Percentiles rank a stretch among this genome's conserved stretches.
Conservation (phyloP, 2,113 vertebrate genomes). For the Strix aluco region DNA sequence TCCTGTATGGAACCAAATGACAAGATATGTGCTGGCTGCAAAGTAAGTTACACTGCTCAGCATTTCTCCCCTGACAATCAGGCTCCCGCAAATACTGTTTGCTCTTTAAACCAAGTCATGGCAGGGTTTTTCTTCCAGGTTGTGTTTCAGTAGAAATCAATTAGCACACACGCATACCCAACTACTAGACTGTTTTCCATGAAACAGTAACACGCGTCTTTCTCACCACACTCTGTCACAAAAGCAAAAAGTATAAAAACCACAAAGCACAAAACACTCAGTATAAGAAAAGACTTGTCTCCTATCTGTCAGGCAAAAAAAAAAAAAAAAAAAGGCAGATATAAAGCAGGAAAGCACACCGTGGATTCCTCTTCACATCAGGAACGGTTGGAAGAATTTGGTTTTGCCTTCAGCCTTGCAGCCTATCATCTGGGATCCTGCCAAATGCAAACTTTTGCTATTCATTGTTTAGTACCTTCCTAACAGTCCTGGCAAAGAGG, state of each 20-base stretch:
- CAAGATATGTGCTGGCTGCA: background rate
- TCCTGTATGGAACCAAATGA: background rate
- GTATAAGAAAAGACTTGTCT: background rate
- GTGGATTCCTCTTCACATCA: background rate
- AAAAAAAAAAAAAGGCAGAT: background rate
- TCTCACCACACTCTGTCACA: background rate
- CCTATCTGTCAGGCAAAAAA: background rate
- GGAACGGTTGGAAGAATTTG: background rate
- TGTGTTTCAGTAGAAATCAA: background rate
- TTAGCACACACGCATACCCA: background rate
- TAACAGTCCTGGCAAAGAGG: background rate
- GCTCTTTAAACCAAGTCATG: background rate
- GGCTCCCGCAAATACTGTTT: background rate
- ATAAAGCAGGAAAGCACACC: background rate
- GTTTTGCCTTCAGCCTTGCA: background rate
- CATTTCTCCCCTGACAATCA: background rate
- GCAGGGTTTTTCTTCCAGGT: background rate
- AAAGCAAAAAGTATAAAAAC: background rate
- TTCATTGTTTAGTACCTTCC: background rate
- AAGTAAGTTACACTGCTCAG: background rate
- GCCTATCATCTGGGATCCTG: background rate
- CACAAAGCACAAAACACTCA: background rate
- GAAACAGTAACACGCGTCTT: background rate
- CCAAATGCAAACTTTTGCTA: background rate
- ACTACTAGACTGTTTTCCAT: background rate